phyloP scores from a whole-genome alignment of 2,113 vertebrate genomes.

The Eonycteris spelaea region DNA sequence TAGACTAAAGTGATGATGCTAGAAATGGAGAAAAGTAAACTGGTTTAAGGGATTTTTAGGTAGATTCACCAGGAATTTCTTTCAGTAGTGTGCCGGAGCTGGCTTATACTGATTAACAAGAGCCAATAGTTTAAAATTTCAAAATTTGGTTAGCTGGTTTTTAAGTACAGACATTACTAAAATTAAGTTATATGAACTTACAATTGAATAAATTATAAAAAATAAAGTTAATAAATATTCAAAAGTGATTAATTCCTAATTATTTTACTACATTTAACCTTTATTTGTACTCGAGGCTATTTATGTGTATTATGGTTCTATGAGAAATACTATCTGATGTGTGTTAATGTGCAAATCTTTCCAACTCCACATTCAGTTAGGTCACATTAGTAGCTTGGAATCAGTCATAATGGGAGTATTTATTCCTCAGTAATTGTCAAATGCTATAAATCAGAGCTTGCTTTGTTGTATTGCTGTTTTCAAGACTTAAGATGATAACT shows the following conservation, averaged over 20 bases:
- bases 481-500: not conserved
- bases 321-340: not conserved
- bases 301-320: not conserved
- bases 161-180: not conserved
- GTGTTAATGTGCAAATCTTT: not conserved
- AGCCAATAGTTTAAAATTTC: not conserved
- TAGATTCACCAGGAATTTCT: not conserved
- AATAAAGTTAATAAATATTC: not conserved
- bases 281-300: not conserved
- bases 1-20: not conserved
- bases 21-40: not conserved
- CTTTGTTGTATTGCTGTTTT: conserved; percentile 28
- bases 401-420: not conserved
- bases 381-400: not conserved
- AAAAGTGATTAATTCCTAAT: not conserved
- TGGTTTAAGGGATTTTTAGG: not conserved
- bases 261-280: not conserved
- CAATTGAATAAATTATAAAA: conserved; percentile 5
- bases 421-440: conserved; percentile 24
- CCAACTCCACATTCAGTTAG: not conserved
- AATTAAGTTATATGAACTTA: conserved; percentile 7
- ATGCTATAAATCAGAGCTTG: not conserved
- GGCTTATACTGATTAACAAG: not conserved
- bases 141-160: not conserved
- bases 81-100: not conserved